Percentiles rank a stretch among this genome's conserved stretches.
Evolutionary conservation across 2,797 vertebrate species (phyloP).

Genomic region (Danio kyathit): DNA sequence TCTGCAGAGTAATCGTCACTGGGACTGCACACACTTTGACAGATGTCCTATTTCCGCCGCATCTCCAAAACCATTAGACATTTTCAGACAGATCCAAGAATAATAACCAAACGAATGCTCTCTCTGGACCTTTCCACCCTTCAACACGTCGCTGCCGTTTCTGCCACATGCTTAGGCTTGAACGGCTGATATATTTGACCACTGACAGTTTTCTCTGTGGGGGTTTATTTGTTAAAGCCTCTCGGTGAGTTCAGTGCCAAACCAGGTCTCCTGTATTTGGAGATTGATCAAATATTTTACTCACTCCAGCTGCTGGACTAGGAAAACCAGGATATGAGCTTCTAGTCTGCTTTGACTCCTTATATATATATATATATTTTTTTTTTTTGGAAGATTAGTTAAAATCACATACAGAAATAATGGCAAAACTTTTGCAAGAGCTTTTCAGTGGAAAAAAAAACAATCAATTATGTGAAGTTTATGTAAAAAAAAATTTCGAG

Average conservation of each 20-base stretch:
- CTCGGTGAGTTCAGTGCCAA: constrained; percentile 28
- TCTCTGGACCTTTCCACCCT: constrained; percentile 12
- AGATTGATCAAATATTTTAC: constrained; percentile 11
- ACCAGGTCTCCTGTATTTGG: neutral
- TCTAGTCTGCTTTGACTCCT: neutral
- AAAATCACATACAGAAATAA: no score
- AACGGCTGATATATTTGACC: constrained; percentile 65
- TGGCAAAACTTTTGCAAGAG: neutral
- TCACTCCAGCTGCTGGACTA: constrained; percentile 29
- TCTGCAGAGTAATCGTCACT: constrained; percentile 2
- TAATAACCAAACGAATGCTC: constrained; percentile 2
- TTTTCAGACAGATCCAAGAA: constrained; percentile 17
- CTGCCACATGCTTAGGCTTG: constrained; percentile 59
- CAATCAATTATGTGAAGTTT: no score
- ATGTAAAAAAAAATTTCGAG: no score
- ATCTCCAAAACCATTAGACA: neutral
- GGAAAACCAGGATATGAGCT: neutral
- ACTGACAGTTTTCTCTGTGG: constrained; percentile 2
- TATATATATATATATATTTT: neutral
- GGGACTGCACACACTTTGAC: constrained; percentile 9
- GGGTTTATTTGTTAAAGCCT: constrained; percentile 37
- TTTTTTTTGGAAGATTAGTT: neutral
- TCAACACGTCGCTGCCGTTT: constrained; percentile 43
- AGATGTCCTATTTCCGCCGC: constrained; percentile 20
- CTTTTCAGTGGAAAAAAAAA: no score